Base-by-base conservation (phyloP, 2,888 invertebrate species). In the Morpho achilles region DNA sequence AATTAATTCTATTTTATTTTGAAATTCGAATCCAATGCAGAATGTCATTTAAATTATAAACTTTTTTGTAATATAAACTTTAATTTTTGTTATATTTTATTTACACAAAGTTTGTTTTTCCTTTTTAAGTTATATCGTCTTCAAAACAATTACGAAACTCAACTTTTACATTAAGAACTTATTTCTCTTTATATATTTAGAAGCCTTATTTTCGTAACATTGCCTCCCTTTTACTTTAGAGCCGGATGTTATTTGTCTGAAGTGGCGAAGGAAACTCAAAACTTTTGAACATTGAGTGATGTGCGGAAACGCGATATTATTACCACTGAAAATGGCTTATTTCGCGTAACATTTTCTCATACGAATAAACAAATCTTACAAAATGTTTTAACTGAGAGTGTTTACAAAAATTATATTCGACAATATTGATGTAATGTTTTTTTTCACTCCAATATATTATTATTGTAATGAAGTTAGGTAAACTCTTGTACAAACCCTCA, bases 121-220 rank as follows among this genome's bases (percentile, higher is more conserved):
- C 40, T 47, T 48, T 32, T 40, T 39, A 47, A 43, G 7, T 47
- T 47, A 16, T 32, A 53, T 49, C 44, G 49, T 45, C 52, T 45
- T 8, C 8, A 9, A 46, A 46, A 52, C 32, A 48, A 48, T 53
- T 46, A 47, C 39, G 8, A 41, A 46, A 53, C 46, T 9, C 50
- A 52, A 59, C 51, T 59, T 59, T 59, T 56, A 51, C 55, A 59
- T 59, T 59, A 59, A 59, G 52, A n/a, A 44, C 59, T 56, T 56
- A 52, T n/a, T 53, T 40, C 47, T 32, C 50, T 44, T 52, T 56
- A 42, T 41, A 49, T 59, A 59, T 56, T 59, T 48, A 59, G 51
- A 46, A 40, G 40, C 53, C 45, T 53, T 53, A 41, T 53, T 58
- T 53, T 44, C 39, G 48, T n/a, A 44, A 52, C 43, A 49, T 52